Percentiles rank a stretch among this genome's conserved stretches.
These are phyloP conservation scores for Drosophila quinaria DNA, from an alignment of 2,888 invertebrate genomes.

Conservation along the genomic window DNA sequence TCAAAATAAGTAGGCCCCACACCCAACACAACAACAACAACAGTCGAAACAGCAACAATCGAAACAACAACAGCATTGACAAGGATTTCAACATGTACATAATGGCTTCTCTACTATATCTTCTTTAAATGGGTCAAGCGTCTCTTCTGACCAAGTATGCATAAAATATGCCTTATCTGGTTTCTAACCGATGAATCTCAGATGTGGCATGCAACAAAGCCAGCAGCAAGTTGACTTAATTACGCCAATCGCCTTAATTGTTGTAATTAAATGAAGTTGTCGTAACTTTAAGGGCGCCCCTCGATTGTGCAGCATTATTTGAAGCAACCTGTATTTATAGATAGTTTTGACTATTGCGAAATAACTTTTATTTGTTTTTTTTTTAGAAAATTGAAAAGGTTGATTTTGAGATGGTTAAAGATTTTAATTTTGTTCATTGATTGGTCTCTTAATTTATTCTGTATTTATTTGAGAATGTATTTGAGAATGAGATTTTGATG, in stretches of 20 bases:
- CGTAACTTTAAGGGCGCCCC: not conserved
- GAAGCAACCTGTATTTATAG: slow-evolving; percentile 8
- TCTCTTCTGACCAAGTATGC: slow-evolving; percentile 36
- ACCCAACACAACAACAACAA: slow-evolving; percentile 3
- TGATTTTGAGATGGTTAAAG: too few species aligned
- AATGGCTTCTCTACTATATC: not conserved
- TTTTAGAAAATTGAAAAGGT: not conserved
- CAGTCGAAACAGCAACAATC: slow-evolving; percentile 3
- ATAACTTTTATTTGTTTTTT: not conserved
- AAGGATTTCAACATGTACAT: slow-evolving; percentile 50
- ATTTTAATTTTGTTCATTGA: too few species aligned
- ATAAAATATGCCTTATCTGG: slow-evolving; percentile 75
- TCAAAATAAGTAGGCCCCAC: slow-evolving; percentile 32
- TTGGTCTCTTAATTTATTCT: too few species aligned
- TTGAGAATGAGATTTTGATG: too few species aligned
- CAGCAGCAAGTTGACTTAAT: slow-evolving; percentile 34
- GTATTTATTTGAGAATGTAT: too few species aligned
- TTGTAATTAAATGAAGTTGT: slow-evolving; percentile 21
- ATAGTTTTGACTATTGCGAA: not conserved
- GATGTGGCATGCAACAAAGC: slow-evolving; percentile 24
- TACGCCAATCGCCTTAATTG: slow-evolving; percentile 49
- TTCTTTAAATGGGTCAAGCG: slow-evolving; percentile 68
- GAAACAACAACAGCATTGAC: not conserved
- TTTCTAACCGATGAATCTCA: slow-evolving; percentile 56
- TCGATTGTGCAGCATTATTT: not conserved